Evolutionary conservation across 1,140 invertebrate species (phyloP), one percentile per base, ranked within the genome.

Genomic region (Stegodyphus dumicola): DNA sequence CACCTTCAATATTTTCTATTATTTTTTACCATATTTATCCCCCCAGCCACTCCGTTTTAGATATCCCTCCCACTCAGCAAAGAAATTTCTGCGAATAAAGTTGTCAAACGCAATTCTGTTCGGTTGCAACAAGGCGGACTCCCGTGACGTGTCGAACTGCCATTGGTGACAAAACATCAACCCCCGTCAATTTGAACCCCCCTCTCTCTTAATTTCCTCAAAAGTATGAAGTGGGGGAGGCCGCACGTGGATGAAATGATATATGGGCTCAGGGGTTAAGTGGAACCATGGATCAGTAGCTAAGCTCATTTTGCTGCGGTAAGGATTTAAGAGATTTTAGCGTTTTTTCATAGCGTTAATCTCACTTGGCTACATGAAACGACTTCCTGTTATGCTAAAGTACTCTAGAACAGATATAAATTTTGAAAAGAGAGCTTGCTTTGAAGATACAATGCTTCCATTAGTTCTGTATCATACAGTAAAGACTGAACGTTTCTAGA

Each of bases 211-310:
- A 56, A 33, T 33, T 80, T 71, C 64, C 33, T 60, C 15, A 60
- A 15, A 60, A 15, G 56, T 9, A 15, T 10, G 56, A 71, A 71
- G 10, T 6, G 51, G 11, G 52, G 51, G 60, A 51, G 56, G 71
- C 33, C 33, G 69, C 60, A n/a, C 33, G n/a, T 4, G 18, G 11
- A 49, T 18, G 17, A n/a, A 67, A 66, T 83, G 80, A 83, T 83
- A 15, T 51, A 83, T 75, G 80, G 64, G 18, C 51, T 65, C 18
- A 13, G 71, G 69, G 71, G 80, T 83, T 83, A 83, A 83, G 80
- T 74, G 80, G 80, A 67, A 17, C 18, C 6, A 52, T 51, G 71
- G 79, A 74, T 83, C 79, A 83, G 69, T 64, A 17, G 67, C 10
- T 15, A 73, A 73, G 51, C 33, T 65, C 65, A 77, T n/a, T 77